Conservation (phyloP, 2,797 vertebrate species). For the Sciaenops ocellatus region DNA sequence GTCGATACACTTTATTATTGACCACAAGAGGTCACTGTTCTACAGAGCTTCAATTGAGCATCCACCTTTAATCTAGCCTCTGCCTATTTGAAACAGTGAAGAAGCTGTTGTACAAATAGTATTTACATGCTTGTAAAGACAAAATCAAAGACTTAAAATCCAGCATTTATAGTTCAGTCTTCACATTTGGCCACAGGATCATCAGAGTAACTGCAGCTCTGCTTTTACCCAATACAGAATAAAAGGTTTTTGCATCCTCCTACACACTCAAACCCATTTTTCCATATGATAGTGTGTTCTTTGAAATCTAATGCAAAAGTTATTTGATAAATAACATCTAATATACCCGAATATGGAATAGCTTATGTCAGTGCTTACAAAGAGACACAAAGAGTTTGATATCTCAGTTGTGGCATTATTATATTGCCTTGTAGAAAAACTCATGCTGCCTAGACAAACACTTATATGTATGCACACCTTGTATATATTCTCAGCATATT, state of each 20-base stretch:
- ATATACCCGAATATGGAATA: background rate
- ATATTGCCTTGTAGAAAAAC: background rate
- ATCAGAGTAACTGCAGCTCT: background rate
- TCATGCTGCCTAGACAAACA: background rate
- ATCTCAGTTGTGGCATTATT: background rate
- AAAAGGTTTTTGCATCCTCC: background rate
- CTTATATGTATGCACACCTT: no score
- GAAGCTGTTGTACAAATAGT: background rate
- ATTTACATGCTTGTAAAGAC: background rate
- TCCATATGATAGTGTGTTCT: background rate
- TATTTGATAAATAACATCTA: background rate
- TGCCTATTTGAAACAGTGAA: background rate
- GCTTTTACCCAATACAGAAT: slow-evolving; percentile 2
- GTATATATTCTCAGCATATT: no score
- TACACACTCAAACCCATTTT: background rate
- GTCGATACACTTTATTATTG: slow-evolving; percentile 21
- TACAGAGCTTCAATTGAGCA: slow-evolving; percentile 43
- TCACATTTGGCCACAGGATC: background rate
- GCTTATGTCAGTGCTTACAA: background rate
- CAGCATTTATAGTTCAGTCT: background rate
- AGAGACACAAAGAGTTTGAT: background rate
- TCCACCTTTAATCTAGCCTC: background rate
- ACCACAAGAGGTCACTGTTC: slow-evolving; percentile 80
- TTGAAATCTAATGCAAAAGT: background rate
- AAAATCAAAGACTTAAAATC: background rate